phyloP scores from a whole-genome alignment of 2,113 vertebrate genomes.

The Trematomus loennbergii region DNA sequence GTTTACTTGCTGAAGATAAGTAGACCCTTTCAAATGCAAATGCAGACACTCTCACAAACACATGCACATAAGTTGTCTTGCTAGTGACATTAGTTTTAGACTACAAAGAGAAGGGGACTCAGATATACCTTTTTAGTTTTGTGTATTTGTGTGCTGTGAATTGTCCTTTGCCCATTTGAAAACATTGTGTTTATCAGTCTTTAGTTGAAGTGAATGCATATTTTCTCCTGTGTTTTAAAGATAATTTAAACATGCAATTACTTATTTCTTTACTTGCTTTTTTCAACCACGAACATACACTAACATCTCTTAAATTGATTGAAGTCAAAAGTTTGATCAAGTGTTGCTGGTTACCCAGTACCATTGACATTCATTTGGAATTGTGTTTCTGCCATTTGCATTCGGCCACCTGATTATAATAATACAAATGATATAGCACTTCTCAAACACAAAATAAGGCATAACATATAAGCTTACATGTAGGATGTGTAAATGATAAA shows the following conservation, averaged over 20 bases:
- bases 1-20: slow-evolving; percentile 51
- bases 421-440: no score
- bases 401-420: no score
- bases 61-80: slow-evolving; percentile 13
- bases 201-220: background rate
- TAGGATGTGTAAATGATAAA: no score
- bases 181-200: background rate
- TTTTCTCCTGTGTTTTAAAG: background rate
- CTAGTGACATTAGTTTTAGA: slow-evolving; percentile 32
- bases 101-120: slow-evolving; percentile 16
- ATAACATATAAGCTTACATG: no score
- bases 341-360: background rate
- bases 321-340: background rate
- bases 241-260: background rate
- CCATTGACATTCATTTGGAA: background rate
- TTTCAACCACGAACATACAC: background rate
- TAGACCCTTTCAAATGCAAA: slow-evolving; percentile 57
- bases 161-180: background rate
- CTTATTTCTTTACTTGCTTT: background rate
- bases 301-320: background rate
- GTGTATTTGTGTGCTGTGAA: background rate
- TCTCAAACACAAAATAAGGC: no score
- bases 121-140: background rate
- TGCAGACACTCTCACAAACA: slow-evolving; percentile 9
- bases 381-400: background rate